Evolutionary conservation across 2,888 invertebrate genomes (phyloP), one percentile per base, ranked within the genome.

Genomic region (Deilephila porcellus): DNA sequence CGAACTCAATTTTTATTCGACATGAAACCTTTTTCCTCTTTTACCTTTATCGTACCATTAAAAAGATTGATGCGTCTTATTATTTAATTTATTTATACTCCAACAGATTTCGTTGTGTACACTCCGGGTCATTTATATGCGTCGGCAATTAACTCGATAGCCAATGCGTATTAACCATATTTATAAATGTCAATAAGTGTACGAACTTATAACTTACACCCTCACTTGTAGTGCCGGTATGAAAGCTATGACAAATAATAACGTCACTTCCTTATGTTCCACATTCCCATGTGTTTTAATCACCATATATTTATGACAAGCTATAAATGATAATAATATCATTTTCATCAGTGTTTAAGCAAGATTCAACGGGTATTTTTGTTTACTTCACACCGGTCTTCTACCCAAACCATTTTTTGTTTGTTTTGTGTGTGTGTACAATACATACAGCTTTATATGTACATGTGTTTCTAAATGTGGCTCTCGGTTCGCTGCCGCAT

Each of bases 401-500:
- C 67, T 52, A 20, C 45, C 37, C 25, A 64, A 37, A 17, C 14
- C 17, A 29, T 52, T 52, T 52, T 52, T 52, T 52, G 14, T 67
- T 67, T 67, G 25, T 25, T 25, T 67, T 20, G 25, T 45, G 20
- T 5, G 29, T 11, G 25, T 56, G 25, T 37, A 17, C n/a, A 25
- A 59, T 56, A 32, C 25, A 60, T 62, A 52, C 70, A 76, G 76
- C 76, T 77, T 76, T 76, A 75, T 78, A 56, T 67, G 19, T 70
- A 74, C 64, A 63, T 74, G 74, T 78, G 74, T 73, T 76, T 72
- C 60, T 78, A 83, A 84, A 82, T 86, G 83, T 81, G 79, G 80
- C 81, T 81, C 80, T 82, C 83, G 81, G 80, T 83, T 76, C 81
- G 80, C 77, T 84, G 83, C 83, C 81, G 80, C 79, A 56, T 77